Conservation (phyloP, 2,888 invertebrate species). For the Ptychoptera contaminata region DNA sequence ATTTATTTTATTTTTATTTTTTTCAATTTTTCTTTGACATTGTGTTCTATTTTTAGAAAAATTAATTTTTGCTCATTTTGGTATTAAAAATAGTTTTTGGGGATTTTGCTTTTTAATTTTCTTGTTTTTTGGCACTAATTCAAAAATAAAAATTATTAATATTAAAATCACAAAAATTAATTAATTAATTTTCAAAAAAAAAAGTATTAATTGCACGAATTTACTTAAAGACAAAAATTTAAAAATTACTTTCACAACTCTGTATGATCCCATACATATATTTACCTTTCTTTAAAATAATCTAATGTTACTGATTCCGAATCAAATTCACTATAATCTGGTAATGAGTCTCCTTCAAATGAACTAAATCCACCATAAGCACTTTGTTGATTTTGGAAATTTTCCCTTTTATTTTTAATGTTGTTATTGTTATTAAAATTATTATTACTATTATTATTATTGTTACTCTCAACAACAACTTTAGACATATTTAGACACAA, state of each 20-base stretch:
- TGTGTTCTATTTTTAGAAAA: slow-evolving; percentile 3
- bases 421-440: slow-evolving; percentile 1
- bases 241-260: neutral
- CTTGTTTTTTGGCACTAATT: neutral
- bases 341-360: slow-evolving; percentile 36
- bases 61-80: neutral
- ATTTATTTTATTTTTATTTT: neutral
- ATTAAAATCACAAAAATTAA: neutral
- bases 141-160: neutral
- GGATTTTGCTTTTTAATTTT: too few species aligned
- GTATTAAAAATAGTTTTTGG: neutral
- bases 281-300: slow-evolving; percentile 35
- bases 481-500: too few species aligned
- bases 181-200: neutral
- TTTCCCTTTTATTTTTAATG: neutral
- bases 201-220: slow-evolving; percentile 1
- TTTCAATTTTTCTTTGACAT: neutral
- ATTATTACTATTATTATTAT: neutral
- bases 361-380: slow-evolving; percentile 34
- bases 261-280: neutral
- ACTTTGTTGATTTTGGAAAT: slow-evolving; percentile 14
- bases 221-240: neutral
- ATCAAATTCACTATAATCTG: slow-evolving; percentile 39
- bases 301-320: slow-evolving; percentile 35
- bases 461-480: too few species aligned